Evolutionary conservation across 2,113 vertebrate species (phyloP), one percentile per base, ranked within the genome.

Genomic region (Chlamydotis undulata): DNA sequence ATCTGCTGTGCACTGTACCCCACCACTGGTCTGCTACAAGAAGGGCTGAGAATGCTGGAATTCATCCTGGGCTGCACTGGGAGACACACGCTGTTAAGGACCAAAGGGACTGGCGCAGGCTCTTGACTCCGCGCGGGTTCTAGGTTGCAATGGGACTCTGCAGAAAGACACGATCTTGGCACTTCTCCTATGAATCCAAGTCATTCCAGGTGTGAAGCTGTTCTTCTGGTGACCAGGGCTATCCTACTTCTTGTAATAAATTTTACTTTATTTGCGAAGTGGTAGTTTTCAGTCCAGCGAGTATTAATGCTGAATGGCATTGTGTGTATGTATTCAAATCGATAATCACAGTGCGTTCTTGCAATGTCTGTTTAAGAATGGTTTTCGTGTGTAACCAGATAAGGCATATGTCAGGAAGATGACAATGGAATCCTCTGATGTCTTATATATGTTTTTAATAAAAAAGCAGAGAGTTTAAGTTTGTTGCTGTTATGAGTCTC

Each of bases 301-400:
- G 10, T 12, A n/a, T 55, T 69, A 85, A 45, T 2, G 2, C 21
- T 28, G 63, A 83, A 37, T 59, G n/a, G 37, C n/a, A 52, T 59
- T 60, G 55, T 74, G 63, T 4, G 2, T 28, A 25, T 18, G 17
- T 79, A 50, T 73, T 61, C 69, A 67, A 50, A 88, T 28, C 6
- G 1, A 85, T 68, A 89, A 93, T 65, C 25, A 5, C 8, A 24
- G 56, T 79, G 49, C 12, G 5, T 87, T 90, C 93, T 84, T 95
- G 83, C 61, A 80, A 31, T 83, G 59, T 31, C 26, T 92, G 84
- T 95, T 96, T 94, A 94, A 84, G 82, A 92, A 73, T 61, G 75
- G 70, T 95, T 94, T 98, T 94, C 93, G 49, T 86, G 45, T 94
- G 73, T 96, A 96, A 91, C 94, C 95, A 92, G 84, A 97, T 90